phyloP scores from a whole-genome alignment of 2,113 vertebrate genomes.

The Recurvirostra avosetta region DNA sequence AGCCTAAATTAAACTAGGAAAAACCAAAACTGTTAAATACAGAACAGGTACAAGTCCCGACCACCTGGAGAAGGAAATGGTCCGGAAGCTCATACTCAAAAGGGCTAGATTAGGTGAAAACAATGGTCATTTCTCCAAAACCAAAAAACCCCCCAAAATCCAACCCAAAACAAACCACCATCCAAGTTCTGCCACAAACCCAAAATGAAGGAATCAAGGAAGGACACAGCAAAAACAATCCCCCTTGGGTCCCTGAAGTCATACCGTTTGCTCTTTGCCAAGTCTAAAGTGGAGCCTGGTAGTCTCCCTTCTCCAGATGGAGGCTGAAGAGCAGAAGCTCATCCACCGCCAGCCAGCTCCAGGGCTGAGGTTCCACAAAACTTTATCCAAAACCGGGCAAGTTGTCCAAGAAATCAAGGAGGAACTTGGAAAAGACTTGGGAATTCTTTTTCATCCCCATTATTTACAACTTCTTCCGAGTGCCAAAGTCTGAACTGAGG shows the following conservation, averaged over 20 bases:
- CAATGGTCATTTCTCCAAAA: background rate
- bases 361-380: background rate
- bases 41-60: background rate
- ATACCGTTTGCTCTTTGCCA: background rate
- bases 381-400: background rate
- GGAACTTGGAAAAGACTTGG: background rate
- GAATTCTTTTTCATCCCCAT: background rate
- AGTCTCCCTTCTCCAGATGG: background rate
- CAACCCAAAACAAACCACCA: background rate
- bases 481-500: rapidly evolving
- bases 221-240: background rate
- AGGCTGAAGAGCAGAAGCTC: background rate
- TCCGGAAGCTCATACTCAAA: background rate
- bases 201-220: background rate
- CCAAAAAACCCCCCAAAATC: background rate
- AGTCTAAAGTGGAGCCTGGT: background rate
- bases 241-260: background rate
- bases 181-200: background rate
- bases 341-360: background rate
- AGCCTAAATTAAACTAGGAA: background rate
- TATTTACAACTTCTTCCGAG: background rate
- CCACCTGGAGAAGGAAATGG: background rate
- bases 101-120: background rate
- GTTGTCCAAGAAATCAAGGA: background rate
- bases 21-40: background rate